phyloP scores from a whole-genome alignment of 1,140 invertebrate species.

The Pseudomyrmex concolor region DNA sequence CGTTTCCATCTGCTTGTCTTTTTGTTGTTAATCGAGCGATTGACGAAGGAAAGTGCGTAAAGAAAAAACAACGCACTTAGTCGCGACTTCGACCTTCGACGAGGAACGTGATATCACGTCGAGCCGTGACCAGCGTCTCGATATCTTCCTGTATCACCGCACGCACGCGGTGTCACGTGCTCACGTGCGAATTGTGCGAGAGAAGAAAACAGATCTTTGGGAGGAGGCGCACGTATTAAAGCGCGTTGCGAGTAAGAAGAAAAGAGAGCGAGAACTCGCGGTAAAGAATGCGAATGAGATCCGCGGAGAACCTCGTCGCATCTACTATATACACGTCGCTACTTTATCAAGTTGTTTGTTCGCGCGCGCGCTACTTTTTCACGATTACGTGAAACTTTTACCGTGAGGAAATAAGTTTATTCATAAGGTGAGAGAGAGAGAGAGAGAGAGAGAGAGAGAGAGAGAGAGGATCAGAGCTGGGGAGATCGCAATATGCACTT shows the following conservation, averaged over 20 bases:
- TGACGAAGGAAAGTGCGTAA: no score
- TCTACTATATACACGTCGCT: background rate
- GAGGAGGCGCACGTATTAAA: conserved; percentile 1
- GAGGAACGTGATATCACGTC: background rate
- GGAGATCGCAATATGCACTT: conserved; percentile 16
- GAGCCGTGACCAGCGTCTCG: conserved; percentile 22
- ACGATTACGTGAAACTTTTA: conserved; percentile 31
- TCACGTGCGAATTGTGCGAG: conserved; percentile 40
- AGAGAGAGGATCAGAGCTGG: conserved; percentile 20
- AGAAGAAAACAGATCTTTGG: conserved; percentile 9
- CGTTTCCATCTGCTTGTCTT: background rate
- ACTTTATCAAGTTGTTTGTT: background rate
- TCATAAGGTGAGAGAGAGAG: background rate
- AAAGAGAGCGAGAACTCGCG: conserved; percentile 6
- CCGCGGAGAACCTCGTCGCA: background rate
- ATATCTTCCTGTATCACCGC: conserved; percentile 19
- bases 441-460: background rate
- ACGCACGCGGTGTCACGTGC: background rate
- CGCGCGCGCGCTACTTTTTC: conserved; percentile 1
- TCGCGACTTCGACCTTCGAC: conserved; percentile 27
- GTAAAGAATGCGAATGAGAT: conserved; percentile 35
- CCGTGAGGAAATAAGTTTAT: conserved; percentile 25
- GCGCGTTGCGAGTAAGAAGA: background rate
- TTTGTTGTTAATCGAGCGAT: no score
- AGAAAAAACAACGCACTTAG: background rate